Evolutionary conservation across 2,797 vertebrate genomes (phyloP), one percentile per base, ranked within the genome.

Genomic region (Pelodytes ibericus): DNA sequence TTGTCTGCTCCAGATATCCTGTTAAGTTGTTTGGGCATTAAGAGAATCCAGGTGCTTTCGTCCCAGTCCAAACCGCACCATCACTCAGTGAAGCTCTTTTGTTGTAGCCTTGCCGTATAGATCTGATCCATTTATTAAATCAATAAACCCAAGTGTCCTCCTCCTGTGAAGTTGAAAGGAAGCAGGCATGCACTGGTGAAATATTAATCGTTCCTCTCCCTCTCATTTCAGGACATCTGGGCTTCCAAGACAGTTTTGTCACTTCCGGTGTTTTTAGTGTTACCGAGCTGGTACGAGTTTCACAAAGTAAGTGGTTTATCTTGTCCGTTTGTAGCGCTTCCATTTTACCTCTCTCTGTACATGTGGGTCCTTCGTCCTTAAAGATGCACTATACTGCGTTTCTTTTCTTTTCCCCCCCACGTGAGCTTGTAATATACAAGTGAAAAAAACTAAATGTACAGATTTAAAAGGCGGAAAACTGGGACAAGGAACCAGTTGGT

Each of bases 241-340:
- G 96, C 86, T 98, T 98, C 89, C 96, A 98, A 92, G 96, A 98
- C 94, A 99, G 96, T 90, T 98, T 98, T 77, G 95, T 98, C 90
- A 99, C 97, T 80, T 96, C 96, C 74, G 97, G 97, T 82, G 96
- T 98, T 84, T 99, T 99, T 92, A 99, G 95, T 70, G 97, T 98
- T 89, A 95, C 96, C 53, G 97, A 99, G 84, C 94, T 99, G 26
- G 96, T 99, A 79, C 93, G 97, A 89, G 97, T 99, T 85, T 99
- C 97, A 81, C 97, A 98, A 91, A 98, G 97, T 99, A 93, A 98
- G 97, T 94, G 24, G 22, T 9, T 15, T 10, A 0, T 44, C 15
- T 36, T 36, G n/a, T n/a, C n/a, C n/a, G n/a, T n/a, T n/a, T n/a
- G n/a, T n/a, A n/a, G n/a, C n/a, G n/a, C n/a, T n/a, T n/a, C n/a